Base-by-base conservation (phyloP, 2,113 vertebrate species). In the Electrona antarctica region DNA sequence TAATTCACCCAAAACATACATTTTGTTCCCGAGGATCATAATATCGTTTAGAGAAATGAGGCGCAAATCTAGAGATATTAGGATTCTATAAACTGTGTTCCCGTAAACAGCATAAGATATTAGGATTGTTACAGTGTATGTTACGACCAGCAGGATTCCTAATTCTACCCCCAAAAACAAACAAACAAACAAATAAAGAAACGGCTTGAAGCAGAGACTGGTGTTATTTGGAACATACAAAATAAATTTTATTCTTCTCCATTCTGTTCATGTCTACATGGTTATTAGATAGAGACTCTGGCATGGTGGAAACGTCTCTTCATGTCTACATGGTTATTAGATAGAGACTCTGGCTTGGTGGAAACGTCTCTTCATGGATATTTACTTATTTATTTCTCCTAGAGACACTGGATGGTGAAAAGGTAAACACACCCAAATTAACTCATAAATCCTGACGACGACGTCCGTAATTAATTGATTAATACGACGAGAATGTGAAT, bases 191-290 rank as follows among this genome's bases (percentile, higher is more conserved):
- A 21, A 21, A 21, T 21, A 21, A 21, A 21, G 21, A 21, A 21
- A 93, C 87, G 86, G 89, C 87, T 93, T 92, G 92, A 93, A 92
- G 88, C 92, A 93, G 3, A 93, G 90, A 90, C 89, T 91, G 5
- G 90, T 92, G 91, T 41, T 92, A 89, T 91, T 91, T 93, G 92
- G 92, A 93, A 94, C 94, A 94, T 94, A 94, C 92, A 95, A 95
- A 95, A 95, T 95, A 93, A 93, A 93, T 91, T 94, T 94, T 95
- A 95, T 95, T 95, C 90, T 95, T 95, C 90, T 94, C 92, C 91
- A 85, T 92, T 91, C 88, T 90, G 83, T 91, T 93, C 89, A 92
- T 90, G 92, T 93, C 93, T 94, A 93, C 93, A 93, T 89, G 85
- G 90, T 21, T 82, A 87, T 92, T 85, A 91, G 92, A 91, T 91